Evolutionary conservation across 2,113 vertebrate genomes (phyloP).

Genomic region (Nestor notabilis): DNA sequence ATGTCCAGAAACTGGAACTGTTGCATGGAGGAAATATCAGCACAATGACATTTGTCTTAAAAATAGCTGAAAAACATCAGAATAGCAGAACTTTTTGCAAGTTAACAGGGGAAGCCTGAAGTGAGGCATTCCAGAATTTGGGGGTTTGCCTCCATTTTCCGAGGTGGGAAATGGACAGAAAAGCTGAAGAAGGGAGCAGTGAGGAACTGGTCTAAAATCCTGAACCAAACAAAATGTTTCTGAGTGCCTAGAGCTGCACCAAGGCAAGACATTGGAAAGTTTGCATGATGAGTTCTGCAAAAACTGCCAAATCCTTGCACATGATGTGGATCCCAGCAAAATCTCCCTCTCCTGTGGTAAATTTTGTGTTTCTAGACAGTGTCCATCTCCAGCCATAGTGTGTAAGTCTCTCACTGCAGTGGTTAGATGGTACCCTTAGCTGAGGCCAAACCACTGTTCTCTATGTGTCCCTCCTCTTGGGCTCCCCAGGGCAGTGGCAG

Average conservation of each 20-base stretch:
- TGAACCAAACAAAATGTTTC: neutral
- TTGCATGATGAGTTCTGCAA: neutral
- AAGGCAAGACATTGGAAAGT: neutral
- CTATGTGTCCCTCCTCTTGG: neutral
- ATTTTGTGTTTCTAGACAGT: neutral
- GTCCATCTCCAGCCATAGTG: fast-evolving
- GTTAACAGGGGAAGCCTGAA: neutral
- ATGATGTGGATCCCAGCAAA: neutral
- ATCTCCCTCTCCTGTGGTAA: neutral
- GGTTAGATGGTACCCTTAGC: neutral
- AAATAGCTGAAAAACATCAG: neutral
- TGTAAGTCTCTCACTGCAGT: neutral
- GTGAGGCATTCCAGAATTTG: neutral
- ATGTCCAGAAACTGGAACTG: neutral
- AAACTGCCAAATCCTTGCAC: neutral
- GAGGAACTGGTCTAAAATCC: neutral
- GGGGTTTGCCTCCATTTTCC: neutral
- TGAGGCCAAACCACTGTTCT: neutral
- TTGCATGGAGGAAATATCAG: neutral
- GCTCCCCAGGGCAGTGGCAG: neutral
- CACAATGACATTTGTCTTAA: slow-evolving; percentile 4
- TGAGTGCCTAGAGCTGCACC: neutral
- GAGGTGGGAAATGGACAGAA: neutral
- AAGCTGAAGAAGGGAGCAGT: neutral
- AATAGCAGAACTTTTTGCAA: neutral